phyloP scores from a whole-genome alignment of 2,797 vertebrate species.

The Threskiornis aethiopicus region DNA sequence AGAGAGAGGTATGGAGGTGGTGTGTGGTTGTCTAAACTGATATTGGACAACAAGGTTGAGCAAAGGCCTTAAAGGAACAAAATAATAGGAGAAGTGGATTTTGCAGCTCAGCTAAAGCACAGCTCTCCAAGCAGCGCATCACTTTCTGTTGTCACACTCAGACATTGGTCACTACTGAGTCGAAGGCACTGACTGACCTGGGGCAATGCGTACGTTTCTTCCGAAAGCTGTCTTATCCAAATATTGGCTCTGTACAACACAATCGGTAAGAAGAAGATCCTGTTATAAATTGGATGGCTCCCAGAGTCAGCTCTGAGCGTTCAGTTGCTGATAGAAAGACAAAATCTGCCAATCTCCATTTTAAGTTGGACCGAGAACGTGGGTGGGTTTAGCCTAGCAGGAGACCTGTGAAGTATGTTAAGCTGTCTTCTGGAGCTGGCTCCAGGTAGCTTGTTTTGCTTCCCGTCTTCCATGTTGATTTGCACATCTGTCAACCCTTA shows the following conservation, averaged over 20 bases:
- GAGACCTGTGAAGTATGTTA: background rate
- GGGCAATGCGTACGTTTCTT: background rate
- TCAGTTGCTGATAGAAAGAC: background rate
- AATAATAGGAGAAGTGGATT: background rate
- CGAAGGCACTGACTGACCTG: background rate
- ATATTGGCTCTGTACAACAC: background rate
- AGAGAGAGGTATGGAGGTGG: background rate
- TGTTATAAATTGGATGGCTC: background rate
- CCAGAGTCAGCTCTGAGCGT: background rate
- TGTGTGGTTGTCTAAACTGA: background rate
- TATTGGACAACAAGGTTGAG: background rate
- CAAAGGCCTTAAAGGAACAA: background rate
- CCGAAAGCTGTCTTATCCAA: background rate
- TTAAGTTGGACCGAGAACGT: background rate
- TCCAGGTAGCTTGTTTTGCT: background rate
- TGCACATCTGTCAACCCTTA: background rate
- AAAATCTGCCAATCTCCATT: background rate
- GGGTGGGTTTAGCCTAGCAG: background rate
- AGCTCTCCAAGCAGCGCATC: background rate
- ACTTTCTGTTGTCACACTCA: background rate
- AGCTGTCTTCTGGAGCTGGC: background rate
- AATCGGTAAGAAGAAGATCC: background rate
- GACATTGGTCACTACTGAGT: background rate
- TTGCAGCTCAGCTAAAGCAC: background rate
- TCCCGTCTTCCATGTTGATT: background rate